Conservation (phyloP, 2,113 vertebrate species). For the Pagrus major region DNA sequence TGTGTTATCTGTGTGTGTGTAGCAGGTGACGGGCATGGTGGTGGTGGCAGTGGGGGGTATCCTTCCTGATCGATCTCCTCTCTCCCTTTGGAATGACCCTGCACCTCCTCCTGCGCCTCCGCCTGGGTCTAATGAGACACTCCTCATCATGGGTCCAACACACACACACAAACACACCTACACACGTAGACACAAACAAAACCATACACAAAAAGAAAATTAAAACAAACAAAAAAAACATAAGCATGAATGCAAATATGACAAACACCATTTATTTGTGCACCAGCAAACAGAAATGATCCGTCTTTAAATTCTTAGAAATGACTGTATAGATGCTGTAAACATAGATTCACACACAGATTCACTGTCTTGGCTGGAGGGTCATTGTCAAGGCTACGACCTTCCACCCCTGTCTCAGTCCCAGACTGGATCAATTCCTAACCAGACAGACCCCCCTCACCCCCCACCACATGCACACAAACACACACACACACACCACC, state of each 20-base stretch:
- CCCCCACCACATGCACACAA: too few species aligned
- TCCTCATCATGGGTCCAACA: conserved; percentile 51
- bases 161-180: conserved; percentile 27
- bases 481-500: too few species aligned
- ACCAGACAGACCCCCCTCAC: conserved; percentile 72
- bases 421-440: conserved; percentile 84
- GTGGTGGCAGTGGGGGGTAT: conserved; percentile 41
- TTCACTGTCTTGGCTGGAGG: conserved; percentile 32
- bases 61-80: conserved; percentile 80
- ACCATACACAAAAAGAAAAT: neutral
- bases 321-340: neutral
- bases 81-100: conserved; percentile 81
- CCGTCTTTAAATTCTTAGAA: neutral
- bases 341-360: conserved; percentile 20
- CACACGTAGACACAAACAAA: conserved; percentile 6
- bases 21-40: conserved; percentile 64
- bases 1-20: conserved; percentile 35
- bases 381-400: conserved; percentile 72
- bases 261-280: neutral
- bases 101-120: conserved; percentile 73
- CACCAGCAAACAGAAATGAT: neutral
- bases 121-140: conserved; percentile 78
- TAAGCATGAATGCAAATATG: neutral
- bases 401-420: conserved; percentile 77
- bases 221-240: neutral